phyloP scores from a whole-genome alignment of 2,113 vertebrate genomes.

The Alethe diademata region DNA sequence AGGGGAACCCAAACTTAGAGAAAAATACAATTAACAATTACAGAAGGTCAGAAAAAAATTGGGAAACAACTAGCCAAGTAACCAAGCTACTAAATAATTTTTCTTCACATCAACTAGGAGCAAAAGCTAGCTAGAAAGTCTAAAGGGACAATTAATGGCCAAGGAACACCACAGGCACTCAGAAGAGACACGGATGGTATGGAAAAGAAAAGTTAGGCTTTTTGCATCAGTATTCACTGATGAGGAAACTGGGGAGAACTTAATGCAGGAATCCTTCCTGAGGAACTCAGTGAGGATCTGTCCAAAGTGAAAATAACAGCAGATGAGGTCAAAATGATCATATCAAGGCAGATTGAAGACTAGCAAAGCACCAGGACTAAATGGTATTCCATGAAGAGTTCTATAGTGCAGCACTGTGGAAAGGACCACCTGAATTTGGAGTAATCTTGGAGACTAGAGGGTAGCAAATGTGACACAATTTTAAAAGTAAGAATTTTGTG shows the following conservation, averaged over 20 bases:
- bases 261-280: not conserved
- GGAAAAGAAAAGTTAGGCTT: not conserved
- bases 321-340: not conserved
- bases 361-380: not conserved
- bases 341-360: not conserved
- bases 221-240: not conserved
- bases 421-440: not conserved
- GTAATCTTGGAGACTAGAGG: not conserved
- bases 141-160: not conserved
- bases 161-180: not conserved
- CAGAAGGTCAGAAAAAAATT: not conserved
- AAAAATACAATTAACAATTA: not conserved
- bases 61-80: not conserved
- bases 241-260: not conserved
- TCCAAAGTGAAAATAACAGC: not conserved
- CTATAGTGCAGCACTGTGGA: not conserved
- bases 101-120: not conserved
- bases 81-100: not conserved
- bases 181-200: accelerated
- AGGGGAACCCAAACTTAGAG: not conserved
- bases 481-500: not conserved
- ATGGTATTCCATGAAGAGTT: not conserved
- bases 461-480: not conserved
- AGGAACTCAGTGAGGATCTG: not conserved
- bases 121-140: not conserved